Evolutionary conservation across 2,888 invertebrate species (phyloP), one percentile per base, ranked within the genome.

Genomic region (Agrochola litura): DNA sequence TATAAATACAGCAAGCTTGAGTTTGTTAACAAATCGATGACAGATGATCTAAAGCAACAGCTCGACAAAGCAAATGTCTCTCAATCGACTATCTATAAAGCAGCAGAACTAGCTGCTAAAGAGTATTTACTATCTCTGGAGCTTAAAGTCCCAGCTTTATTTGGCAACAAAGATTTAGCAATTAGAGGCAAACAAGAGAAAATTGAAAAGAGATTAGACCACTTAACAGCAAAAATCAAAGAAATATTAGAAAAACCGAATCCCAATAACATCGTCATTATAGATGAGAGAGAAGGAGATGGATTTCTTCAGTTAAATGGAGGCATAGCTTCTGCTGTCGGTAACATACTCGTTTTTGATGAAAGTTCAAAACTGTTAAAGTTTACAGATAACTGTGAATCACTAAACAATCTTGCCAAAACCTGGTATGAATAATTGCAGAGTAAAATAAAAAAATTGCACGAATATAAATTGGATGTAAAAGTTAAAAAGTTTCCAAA

Each of bases 1-100:
- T 66, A 66, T 49, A 66, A 66, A 66, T 49, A 66, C 2, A 19
- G 25, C 12, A 66, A 49, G 46, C 25, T 66, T 49, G 66, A 12
- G 19, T 66, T 66, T 6, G 25, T 66, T 30, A 22, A 4, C 66
- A 66, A 66, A 49, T 46, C 19, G 4, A 49, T 49, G 25, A 12
- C 66, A 65, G 52, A 52, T 2, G 52, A 19, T 52, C 52, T 52
- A 19, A 19, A 52, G 19, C 52, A 19, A 52, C 52, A 52, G 52
- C 52, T 52, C 19, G 52, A 52, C 3, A 52, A 52, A 19, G 19
- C 19, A 52, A 52, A 52, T 52, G 52, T 52, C 5, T 49, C 49
- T 49, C 14, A 49, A 49, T 49, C 14, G 49, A 16, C 49, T 49
- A 0, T 49, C 6, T 52, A 52, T 52, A 8, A 52, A 52, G 52